These are phyloP conservation scores for Speoplatyrhinus poulsoni DNA, from an alignment of 2,113 vertebrate species.

Conservation along the genomic window DNA sequence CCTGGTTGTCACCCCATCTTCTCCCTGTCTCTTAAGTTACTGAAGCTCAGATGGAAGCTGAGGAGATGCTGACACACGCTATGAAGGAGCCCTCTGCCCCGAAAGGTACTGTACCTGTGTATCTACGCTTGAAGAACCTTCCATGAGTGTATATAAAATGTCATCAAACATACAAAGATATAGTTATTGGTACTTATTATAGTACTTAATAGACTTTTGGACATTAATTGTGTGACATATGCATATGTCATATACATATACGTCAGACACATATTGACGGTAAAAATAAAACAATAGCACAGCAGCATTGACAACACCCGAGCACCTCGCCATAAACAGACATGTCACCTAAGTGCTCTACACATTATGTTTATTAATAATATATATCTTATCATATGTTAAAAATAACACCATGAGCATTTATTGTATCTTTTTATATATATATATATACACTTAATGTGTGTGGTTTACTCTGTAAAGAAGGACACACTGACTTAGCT, in stretches of 20 bases:
- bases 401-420: too few species aligned
- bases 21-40: slow-evolving; percentile 61
- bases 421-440: not conserved
- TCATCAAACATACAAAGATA: not conserved
- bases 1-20: not conserved
- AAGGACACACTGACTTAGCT: slow-evolving; percentile 25
- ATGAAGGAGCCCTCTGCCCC: slow-evolving; percentile 43
- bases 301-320: too few species aligned
- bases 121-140: not conserved
- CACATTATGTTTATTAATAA: too few species aligned
- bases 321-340: too few species aligned
- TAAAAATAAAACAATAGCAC: too few species aligned
- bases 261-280: too few species aligned
- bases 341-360: too few species aligned
- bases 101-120: slow-evolving; percentile 63
- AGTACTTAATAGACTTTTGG: too few species aligned
- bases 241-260: too few species aligned
- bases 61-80: slow-evolving; percentile 45
- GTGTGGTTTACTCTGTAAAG: not conserved
- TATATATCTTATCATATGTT: too few species aligned
- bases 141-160: slow-evolving; percentile 8
- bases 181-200: too few species aligned
- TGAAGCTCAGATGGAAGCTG: slow-evolving; percentile 49
- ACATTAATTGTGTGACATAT: too few species aligned
- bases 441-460: not conserved